Conservation (phyloP, 2,797 vertebrate species). For the Orestias chungarensis region DNA sequence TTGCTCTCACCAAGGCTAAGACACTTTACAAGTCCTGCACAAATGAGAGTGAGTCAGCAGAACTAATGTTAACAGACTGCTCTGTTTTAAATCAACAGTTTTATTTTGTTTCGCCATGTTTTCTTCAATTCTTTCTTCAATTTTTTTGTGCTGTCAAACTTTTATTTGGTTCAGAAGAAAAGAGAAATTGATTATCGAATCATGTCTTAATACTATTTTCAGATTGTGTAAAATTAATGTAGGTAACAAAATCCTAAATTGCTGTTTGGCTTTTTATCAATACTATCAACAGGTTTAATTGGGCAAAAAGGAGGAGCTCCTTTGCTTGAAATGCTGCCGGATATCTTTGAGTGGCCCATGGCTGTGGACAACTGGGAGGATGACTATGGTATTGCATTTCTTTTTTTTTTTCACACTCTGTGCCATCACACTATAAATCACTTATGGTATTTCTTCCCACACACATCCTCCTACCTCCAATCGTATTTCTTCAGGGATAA, state of each 20-base stretch:
- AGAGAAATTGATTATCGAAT: neutral
- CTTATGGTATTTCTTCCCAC: neutral
- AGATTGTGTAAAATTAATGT: neutral
- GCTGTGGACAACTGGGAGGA: constrained; percentile 86
- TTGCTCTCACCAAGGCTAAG: constrained; percentile 90
- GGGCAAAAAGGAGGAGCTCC: constrained; percentile 87
- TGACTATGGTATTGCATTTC: constrained; percentile 76
- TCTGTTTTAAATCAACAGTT: constrained; percentile 8
- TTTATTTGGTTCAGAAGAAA: neutral
- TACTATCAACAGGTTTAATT: constrained; percentile 81
- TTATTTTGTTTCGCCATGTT: neutral
- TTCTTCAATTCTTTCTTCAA: neutral
- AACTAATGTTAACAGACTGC: constrained; percentile 1
- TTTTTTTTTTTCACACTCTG: neutral
- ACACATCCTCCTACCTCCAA: neutral
- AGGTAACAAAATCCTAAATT: neutral
- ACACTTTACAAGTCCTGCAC: constrained; percentile 91
- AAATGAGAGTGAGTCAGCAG: constrained; percentile 89
- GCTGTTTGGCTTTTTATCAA: neutral
- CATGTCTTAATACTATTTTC: neutral
- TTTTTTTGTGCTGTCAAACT: neutral
- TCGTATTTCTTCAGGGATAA: constrained; percentile 73
- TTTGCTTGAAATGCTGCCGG: constrained; percentile 82
- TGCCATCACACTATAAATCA: neutral
- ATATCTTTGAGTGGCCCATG: constrained; percentile 91